Conservation (phyloP, 2,113 vertebrate genomes). For the Pristiophorus japonicus region DNA sequence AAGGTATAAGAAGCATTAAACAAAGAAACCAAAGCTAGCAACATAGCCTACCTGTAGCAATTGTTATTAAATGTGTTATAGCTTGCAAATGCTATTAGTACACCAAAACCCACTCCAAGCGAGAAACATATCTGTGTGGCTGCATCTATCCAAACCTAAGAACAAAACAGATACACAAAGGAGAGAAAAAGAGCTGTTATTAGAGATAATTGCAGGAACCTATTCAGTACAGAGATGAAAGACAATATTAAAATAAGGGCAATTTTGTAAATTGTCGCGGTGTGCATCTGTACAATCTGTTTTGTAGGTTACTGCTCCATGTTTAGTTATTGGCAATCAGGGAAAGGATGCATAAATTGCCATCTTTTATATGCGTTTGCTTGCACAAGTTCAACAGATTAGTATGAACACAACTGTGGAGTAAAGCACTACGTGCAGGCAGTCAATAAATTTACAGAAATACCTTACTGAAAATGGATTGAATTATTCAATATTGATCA, state of each 20-base stretch:
- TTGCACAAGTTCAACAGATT: neutral
- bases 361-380: neutral
- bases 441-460: neutral
- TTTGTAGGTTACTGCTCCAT: conserved; percentile 58
- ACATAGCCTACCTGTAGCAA: conserved; percentile 66
- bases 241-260: conserved; percentile 66
- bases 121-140: conserved; percentile 79
- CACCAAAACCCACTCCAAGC: conserved; percentile 76
- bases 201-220: conserved; percentile 70
- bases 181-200: conserved; percentile 61
- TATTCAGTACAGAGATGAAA: conserved; percentile 69
- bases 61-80: conserved; percentile 83
- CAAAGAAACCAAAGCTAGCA: conserved; percentile 22
- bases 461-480: neutral
- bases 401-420: neutral
- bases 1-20: conserved; percentile 49
- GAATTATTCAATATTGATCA: conserved; percentile 22
- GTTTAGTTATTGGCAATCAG: conserved; percentile 42
- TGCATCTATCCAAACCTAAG: conserved; percentile 73
- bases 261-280: conserved; percentile 68
- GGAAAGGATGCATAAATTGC: conserved; percentile 39
- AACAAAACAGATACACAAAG: conserved; percentile 63
- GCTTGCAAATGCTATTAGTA: conserved; percentile 78
- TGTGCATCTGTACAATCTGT: conserved; percentile 68
- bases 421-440: neutral